A percentile compares a stretch with the other conserved stretches of the same genome.
Evolutionary conservation across 2,113 vertebrate genomes (phyloP).

Genomic region (Lanius ludovicianus): DNA sequence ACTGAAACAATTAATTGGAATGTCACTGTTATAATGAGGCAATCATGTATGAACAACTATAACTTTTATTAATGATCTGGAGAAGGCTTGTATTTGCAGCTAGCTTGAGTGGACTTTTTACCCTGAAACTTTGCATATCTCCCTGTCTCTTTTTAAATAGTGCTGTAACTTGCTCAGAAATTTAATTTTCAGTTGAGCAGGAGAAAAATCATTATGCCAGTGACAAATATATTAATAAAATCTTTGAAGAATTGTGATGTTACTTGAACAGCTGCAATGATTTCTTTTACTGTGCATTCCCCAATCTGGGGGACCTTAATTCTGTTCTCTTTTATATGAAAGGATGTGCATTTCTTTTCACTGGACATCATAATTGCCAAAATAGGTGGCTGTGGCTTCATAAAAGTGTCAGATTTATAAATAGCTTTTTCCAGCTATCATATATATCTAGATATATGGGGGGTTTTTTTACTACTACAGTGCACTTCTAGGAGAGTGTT

Average conservation of each 20-base stretch:
- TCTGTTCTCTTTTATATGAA: not conserved
- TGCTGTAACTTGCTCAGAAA: conserved; percentile 47
- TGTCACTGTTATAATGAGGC: conserved; percentile 59
- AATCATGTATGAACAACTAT: conserved; percentile 67
- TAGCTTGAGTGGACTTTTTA: not conserved
- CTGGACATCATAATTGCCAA: conserved; percentile 29
- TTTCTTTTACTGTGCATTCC: conserved; percentile 20
- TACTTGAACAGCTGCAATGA: not conserved
- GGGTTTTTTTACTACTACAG: not conserved
- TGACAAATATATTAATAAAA: conserved; percentile 51
- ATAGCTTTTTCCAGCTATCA: not conserved
- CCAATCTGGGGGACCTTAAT: not conserved
- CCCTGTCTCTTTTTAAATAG: conserved; percentile 38
- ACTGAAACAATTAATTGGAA: conserved; percentile 61
- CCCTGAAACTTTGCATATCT: conserved; percentile 36
- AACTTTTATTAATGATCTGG: conserved; percentile 65
- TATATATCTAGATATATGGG: not conserved
- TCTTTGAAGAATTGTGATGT: not conserved
- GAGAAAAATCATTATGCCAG: conserved; percentile 35
- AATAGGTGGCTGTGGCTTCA: conserved; percentile 36
- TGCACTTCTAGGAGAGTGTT: not conserved
- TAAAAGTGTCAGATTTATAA: conserved; percentile 34
- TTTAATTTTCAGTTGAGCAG: conserved; percentile 62
- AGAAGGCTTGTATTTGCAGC: conserved; percentile 49
- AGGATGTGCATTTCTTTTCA: conserved; percentile 13